Conservation (phyloP, 2,113 vertebrate species). For the Labeo rohita region DNA sequence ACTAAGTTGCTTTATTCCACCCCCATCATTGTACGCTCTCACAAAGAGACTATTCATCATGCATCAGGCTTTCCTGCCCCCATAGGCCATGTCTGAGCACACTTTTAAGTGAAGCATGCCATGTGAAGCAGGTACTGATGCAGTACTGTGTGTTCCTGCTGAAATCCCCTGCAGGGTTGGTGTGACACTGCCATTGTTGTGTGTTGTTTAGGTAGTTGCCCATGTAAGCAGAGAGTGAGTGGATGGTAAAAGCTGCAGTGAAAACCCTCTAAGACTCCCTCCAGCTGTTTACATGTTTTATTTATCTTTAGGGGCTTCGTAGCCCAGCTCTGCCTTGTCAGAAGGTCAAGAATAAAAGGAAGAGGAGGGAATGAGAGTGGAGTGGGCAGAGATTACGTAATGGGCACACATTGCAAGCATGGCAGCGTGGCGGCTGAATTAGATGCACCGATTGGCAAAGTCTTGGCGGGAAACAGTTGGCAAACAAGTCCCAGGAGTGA, state of each 20-base stretch:
- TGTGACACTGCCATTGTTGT: constrained; percentile 41
- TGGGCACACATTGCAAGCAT: constrained; percentile 12
- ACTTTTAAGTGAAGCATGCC: constrained; percentile 23
- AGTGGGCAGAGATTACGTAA: constrained; percentile 31
- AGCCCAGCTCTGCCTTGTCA: constrained; percentile 36
- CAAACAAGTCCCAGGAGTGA: neutral
- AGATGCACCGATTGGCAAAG: constrained; percentile 26
- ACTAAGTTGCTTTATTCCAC: neutral
- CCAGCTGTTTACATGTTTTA: constrained; percentile 41
- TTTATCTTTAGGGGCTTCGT: constrained; percentile 29
- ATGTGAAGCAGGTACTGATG: constrained; percentile 31
- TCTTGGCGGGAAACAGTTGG: constrained; percentile 43
- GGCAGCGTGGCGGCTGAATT: neutral
- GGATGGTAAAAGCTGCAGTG: constrained; percentile 24
- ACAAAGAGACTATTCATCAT: neutral
- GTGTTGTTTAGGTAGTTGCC: constrained; percentile 46
- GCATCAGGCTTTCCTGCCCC: constrained; percentile 1
- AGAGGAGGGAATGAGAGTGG: neutral
- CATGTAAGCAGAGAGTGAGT: constrained; percentile 33
- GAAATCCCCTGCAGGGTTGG: constrained; percentile 38
- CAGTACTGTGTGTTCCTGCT: constrained; percentile 42
- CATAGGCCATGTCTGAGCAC: constrained; percentile 23
- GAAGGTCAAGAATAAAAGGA: constrained; percentile 27
- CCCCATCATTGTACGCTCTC: neutral
- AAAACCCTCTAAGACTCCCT: constrained; percentile 32